phyloP scores from a whole-genome alignment of 1,140 invertebrate genomes.

The Bombus terrestris region DNA sequence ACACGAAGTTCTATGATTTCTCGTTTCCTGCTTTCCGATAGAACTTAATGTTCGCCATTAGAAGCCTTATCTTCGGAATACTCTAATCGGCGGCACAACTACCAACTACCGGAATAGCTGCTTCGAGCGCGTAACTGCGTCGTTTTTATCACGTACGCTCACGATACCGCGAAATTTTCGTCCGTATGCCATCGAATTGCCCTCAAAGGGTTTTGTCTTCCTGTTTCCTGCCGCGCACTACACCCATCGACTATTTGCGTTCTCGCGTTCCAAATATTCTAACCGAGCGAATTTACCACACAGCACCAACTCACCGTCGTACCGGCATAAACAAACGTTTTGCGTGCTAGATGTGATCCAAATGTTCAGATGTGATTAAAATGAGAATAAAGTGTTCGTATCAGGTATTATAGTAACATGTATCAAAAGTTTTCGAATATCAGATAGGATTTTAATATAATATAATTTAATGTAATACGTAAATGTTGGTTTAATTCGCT shows the following conservation, averaged over 20 bases:
- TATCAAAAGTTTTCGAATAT: neutral
- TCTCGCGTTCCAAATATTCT: constrained; percentile 3
- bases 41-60: constrained; percentile 54
- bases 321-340: neutral
- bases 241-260: neutral
- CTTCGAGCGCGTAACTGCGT: constrained; percentile 19
- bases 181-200: neutral
- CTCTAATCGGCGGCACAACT: constrained; percentile 38
- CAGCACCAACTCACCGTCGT: neutral
- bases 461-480: too few species aligned
- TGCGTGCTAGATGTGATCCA: neutral
- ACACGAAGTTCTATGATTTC: constrained; percentile 23
- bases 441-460: too few species aligned
- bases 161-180: neutral
- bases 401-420: too few species aligned
- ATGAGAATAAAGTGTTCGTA: neutral
- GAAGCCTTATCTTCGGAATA: constrained; percentile 59
- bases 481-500: too few species aligned
- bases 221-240: neutral
- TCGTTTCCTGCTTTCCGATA: constrained; percentile 49
- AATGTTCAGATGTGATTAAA: neutral
- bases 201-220: constrained; percentile 16
- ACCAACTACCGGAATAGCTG: constrained; percentile 15
- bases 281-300: neutral
- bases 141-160: constrained; percentile 6